Conservation (phyloP, 2,888 invertebrate species). For the Frankliniella intonsa region DNA sequence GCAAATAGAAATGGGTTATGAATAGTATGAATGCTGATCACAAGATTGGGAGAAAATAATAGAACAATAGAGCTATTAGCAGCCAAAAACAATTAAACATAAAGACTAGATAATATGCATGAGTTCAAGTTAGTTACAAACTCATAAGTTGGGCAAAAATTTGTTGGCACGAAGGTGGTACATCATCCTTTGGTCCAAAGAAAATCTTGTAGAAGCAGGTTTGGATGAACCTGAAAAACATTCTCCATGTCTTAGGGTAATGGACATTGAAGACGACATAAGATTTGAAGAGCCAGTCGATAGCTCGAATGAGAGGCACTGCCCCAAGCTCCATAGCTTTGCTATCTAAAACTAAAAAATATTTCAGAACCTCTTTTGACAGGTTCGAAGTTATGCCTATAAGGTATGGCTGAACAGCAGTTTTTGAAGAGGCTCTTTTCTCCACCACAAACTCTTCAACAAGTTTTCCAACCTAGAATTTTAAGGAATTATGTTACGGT, state of each 20-base stretch:
- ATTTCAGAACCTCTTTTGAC: not conserved
- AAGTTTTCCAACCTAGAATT: not conserved
- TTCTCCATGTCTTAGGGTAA: not conserved
- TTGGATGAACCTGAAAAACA: not conserved
- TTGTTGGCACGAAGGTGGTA: not conserved
- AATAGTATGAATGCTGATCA: too few species aligned
- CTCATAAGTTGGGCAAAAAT: not conserved
- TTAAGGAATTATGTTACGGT: not conserved
- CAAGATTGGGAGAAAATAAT: too few species aligned
- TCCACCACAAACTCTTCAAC: not conserved
- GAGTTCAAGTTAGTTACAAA: not conserved
- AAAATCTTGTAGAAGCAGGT: not conserved
- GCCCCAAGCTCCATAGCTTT: not conserved
- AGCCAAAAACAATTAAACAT: too few species aligned
- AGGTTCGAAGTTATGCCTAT: not conserved
- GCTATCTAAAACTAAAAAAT: not conserved
- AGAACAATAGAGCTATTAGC: too few species aligned
- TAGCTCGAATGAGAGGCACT: not conserved
- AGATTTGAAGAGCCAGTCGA: not conserved
- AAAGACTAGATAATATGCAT: too few species aligned
- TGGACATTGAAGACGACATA: not conserved
- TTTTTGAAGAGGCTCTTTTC: not conserved
- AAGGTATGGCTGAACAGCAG: not conserved
- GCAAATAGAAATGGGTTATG: too few species aligned
- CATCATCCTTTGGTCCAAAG: not conserved